Base-by-base conservation (phyloP, 2,113 vertebrate genomes). In the Centropristis striata region DNA sequence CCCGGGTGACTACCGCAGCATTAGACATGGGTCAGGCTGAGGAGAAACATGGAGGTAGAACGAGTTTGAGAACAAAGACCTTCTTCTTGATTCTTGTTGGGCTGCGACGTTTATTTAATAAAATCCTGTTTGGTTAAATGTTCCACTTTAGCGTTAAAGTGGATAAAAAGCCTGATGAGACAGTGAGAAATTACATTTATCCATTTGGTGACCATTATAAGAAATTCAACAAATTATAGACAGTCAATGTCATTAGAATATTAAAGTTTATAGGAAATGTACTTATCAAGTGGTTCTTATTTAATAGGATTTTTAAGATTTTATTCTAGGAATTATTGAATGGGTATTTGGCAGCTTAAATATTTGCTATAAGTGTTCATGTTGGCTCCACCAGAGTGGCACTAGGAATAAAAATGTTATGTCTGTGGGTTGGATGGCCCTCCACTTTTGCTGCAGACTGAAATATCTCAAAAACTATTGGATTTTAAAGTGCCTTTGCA, bases 21-120 rank as follows among this genome's bases (percentile, higher is more conserved):
- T 92, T 93, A 84, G 92, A 88, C 90, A 92, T 86, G 90, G 92
- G 90, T 91, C 91, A 92, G 73, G 2, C 57, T 55, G 61, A 84
- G 64, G 84, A 75, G 82, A 83, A 41, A 58, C 78, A 81, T 28
- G 42, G 78, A 84, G 64, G 42, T 51, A 41, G 59, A 67, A 76
- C 82, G 58, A 70, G 53, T 25, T n/a, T 14, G 46, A 51, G 66
- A 71, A 90, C 89, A 88, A 86, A 88, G 75, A 71, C 42, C 51
- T 51, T 59, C 13, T 77, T 80, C 68, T 76, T 82, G 37, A n/a
- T 9, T 58, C 51, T 66, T 50, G 49, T 86, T 75, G 50, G 20
- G 41, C 50, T 76, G 41, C 66, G 63, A 76, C 68, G 9, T 76
- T 82, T 55, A 85, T 27, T 72, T 57, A 75, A 85, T 85, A 44